Conservation (phyloP, 2,797 vertebrate genomes). For the Neopelma chrysocephalum region DNA sequence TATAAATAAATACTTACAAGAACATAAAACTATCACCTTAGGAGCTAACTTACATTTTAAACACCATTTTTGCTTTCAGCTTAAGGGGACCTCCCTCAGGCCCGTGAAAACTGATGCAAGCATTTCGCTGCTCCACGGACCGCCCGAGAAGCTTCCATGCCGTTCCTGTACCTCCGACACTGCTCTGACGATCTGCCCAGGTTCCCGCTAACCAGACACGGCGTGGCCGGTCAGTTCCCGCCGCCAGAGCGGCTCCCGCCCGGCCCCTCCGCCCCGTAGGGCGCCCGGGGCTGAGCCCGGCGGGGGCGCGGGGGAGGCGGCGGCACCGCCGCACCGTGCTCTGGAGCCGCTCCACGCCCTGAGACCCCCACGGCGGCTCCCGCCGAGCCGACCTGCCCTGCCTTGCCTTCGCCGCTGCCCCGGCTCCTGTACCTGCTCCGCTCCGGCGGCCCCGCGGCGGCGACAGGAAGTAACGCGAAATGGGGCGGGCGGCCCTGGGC, state of each 20-base stretch:
- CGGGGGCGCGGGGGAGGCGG: not conserved
- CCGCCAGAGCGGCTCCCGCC: not conserved
- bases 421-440: not conserved
- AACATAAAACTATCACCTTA: not conserved
- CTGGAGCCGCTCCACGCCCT: too few relatives aligned
- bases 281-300: not conserved
- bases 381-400: not conserved
- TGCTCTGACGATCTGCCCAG: accelerated
- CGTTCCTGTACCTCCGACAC: accelerated
- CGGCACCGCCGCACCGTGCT: not conserved
- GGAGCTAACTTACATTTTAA: not conserved
- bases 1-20: not conserved
- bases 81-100: not conserved
- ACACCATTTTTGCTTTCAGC: not conserved
- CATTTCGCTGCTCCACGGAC: not conserved
- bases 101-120: not conserved
- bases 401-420: not conserved
- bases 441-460: not conserved
- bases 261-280: not conserved
- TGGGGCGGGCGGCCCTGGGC: not conserved
- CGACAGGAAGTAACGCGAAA: not conserved
- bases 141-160: accelerated
- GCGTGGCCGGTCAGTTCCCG: accelerated
- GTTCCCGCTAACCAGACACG: not conserved
- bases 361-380: not conserved